Evolutionary conservation across 1,140 invertebrate species (phyloP), one percentile per base, ranked within the genome.

Genomic region (Aleiodes sp.): DNA sequence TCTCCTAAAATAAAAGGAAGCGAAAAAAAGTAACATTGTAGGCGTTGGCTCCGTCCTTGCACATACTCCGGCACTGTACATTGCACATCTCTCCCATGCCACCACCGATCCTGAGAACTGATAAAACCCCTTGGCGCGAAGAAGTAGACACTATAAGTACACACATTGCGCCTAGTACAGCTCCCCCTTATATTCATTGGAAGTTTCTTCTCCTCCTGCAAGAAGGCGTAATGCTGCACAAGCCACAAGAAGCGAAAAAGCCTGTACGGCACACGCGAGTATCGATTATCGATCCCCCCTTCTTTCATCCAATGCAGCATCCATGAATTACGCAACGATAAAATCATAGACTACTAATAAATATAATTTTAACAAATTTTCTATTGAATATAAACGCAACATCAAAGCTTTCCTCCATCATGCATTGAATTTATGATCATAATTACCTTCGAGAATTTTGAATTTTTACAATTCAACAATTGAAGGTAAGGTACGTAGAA

Each of bases 251-350:
- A 16, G 39, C 39, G 39, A 43, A n/a, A 16, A 16, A 43, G 39
- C 19, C 39, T 43, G 39, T 43, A 43, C 46, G 24, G 46, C 46
- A 56, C 56, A 59, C 62, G 62, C 39, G 62, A 64, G 62, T 64
- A 64, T 64, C 62, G 62, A 64, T 64, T 64, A 64, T 64, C 62
- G 62, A 64, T 19, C n/a, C n/a, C n/a, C n/a, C n/a, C n/a, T n/a
- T n/a, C n/a, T n/a, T n/a, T 19, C 37, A 43, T 21, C 21, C 2
- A 43, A 19, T 24, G 24, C 46, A 64, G n/a, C 6, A 12, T 31
- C 24, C 62, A 39, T 64, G 62, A 64, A 64, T 64, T 64, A 64
- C 62, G 62, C 62, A 64, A 64, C 24, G 62, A 64, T 64, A 64
- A 64, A 64, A 64, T 64, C 39, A 6, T 12, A 29, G n/a, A 26